Base-by-base conservation (phyloP, 2,113 vertebrate genomes). In the Channa maculata region DNA sequence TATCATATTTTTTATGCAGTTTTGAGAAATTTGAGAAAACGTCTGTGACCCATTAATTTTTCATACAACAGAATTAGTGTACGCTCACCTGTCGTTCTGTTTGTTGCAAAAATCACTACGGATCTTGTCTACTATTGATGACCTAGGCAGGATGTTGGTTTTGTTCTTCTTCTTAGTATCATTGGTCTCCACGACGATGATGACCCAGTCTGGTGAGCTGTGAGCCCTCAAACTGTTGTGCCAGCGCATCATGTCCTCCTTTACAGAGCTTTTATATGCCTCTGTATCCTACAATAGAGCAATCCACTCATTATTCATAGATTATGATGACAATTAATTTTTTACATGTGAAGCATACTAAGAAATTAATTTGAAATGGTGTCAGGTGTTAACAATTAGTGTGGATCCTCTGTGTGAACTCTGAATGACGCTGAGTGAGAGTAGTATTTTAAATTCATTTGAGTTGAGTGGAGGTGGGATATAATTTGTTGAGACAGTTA, bases 101-200 rank as follows among this genome's bases (percentile, higher is more conserved):
- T 99, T 99, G 92, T 99, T 99, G 86, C 98, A 99, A 86, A 99
- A 99, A 77, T 99, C 98, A 38, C 96, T 99, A 75, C 98, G 96
- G 94, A 99, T 99, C 92, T 99, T 99, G 94, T 99, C 98, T 75
- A 98, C 95, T 68, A 99, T 98, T 51, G 98, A 99, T 2, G 98
- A 97, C 13, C 98, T 95, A 13, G 98, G 96, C 72, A 99, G 96
- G 86, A 99, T 98, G 91, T 99, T 99, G 78, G 97, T 96, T 93
- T 99, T 99, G 92, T 99, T 99, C 93, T 98, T 99, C 88, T 97
- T 99, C 94, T 97, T 98, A 63, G 95, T 95, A 39, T 99, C 98
- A 14, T 94, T 91, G 76, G 84, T 96, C 89, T 99, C 98, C 69
- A 99, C 96, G 0, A 99, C 95, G 45, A 98, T 97, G 82, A 99